Base-by-base conservation (phyloP, 1,140 invertebrate species). In the Tetramorium parvispinum region DNA sequence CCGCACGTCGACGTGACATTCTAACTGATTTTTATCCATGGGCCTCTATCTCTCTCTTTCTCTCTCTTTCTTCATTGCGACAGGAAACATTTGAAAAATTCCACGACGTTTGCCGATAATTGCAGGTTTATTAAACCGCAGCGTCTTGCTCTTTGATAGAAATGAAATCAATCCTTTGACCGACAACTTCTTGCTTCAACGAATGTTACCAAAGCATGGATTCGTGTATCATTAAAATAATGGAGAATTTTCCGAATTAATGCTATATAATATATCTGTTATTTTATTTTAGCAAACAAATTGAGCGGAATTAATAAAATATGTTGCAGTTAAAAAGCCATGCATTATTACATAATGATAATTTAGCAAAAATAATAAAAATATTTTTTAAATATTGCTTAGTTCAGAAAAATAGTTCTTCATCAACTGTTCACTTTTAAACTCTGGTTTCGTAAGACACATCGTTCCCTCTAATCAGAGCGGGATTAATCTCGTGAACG, bases 1-100 rank as follows among this genome's bases (percentile, higher is more conserved):
- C 51, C 57, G 37, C 46, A 10, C 49, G 43, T 43, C 65, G 46
- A 75, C 70, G 70, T 61, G 49, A 63, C 88, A 90, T 91, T 91
- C 87, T 71, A 53, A 21, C 21, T 6, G 89, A 91, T 91, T 91
- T 91, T 90, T 90, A 55, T 13, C 49, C 32, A 32, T 11, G 7
- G 3, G 5, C 1, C 3, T 24, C 46, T 51, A 46, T 51, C 32
- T 32, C 32, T 65, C 11, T 46, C 18, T 55, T 10, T 53, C 43
- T 53, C 16, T 32, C 21, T 43, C 24, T 73, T 40, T 18, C 6
- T 37, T 37, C 18, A 49, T 10, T 27, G 11, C 59, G n/a, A 24
- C 73, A 55, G 71, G 37, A 61, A 83, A 57, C 43, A 59, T n/a
- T 40, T 51, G 59, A 78, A 79, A 89, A 85, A 86, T 89, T 65